A percentile compares a stretch with the other conserved stretches of the same genome.
These are phyloP conservation scores for Drosophila mimetica DNA, from an alignment of 2,888 invertebrate genomes.

Conservation along the genomic window DNA sequence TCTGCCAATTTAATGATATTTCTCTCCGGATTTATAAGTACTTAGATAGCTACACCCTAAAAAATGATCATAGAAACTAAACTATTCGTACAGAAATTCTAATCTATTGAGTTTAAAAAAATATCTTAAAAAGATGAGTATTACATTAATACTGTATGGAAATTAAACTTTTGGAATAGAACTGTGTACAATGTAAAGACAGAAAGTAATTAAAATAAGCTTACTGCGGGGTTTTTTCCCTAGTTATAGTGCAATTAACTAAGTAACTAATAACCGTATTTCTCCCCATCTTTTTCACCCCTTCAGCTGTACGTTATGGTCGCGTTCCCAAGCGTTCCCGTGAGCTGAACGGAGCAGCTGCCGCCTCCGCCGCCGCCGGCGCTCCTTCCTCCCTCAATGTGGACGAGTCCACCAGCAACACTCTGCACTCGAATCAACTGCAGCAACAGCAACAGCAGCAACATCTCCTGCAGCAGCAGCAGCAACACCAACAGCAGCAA, in stretches of 20 bases:
- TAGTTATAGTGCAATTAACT: neutral
- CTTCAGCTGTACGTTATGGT: slow-evolving; percentile 96
- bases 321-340: slow-evolving; percentile 97
- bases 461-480: slow-evolving; percentile 45
- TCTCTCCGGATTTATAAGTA: no score
- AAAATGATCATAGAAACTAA: no score
- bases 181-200: no score
- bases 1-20: no score
- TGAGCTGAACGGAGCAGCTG: slow-evolving; percentile 87
- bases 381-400: slow-evolving; percentile 61
- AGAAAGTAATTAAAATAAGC: neutral
- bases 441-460: slow-evolving; percentile 54
- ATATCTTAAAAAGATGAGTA: no score
- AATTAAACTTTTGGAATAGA: no score
- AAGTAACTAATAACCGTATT: neutral
- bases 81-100: no score
- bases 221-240: neutral
- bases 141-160: no score
- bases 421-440: slow-evolving; percentile 61
- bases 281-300: slow-evolving; percentile 1
- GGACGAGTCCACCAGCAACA: slow-evolving; percentile 67
- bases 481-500: slow-evolving; percentile 51
- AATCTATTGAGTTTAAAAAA: no score
- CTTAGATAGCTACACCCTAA: no score
- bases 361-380: slow-evolving; percentile 46